Conservation (phyloP, 2,797 vertebrate species). For the Cuculus canorus region DNA sequence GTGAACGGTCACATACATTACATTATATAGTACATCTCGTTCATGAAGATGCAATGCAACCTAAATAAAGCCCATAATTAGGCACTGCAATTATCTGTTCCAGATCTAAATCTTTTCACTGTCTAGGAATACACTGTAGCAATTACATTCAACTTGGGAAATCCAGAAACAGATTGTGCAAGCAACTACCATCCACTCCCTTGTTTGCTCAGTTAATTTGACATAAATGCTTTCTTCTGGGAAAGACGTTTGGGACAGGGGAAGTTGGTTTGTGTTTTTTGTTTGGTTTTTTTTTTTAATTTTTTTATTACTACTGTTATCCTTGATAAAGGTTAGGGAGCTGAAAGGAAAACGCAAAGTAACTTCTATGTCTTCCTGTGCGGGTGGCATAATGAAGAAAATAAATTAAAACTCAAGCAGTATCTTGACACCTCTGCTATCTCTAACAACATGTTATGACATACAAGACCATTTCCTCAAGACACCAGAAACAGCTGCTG, state of each 20-base stretch:
- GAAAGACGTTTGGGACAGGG: neutral
- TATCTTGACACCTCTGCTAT: neutral
- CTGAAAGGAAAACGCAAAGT: neutral
- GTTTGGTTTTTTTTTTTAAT: neutral
- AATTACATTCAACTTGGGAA: neutral
- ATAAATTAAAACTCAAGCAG: neutral
- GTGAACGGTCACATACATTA: neutral
- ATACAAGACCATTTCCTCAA: neutral
- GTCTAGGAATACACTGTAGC: neutral
- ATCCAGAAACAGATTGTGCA: neutral
- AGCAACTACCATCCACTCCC: neutral
- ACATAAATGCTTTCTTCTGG: neutral
- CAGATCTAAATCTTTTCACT: neutral
- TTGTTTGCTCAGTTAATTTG: neutral
- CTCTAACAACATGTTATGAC: neutral
- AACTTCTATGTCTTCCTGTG: neutral
- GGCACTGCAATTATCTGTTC: neutral
- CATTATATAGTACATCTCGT: neutral
- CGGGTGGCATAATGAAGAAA: neutral
- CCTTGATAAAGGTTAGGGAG: neutral
- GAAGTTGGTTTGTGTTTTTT: no score
- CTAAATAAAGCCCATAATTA: neutral
- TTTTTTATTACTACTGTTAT: neutral
- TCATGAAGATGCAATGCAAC: neutral
- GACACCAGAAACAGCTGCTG: neutral